Base-by-base conservation (phyloP, 2,888 invertebrate genomes). In the Acleris emargana region DNA sequence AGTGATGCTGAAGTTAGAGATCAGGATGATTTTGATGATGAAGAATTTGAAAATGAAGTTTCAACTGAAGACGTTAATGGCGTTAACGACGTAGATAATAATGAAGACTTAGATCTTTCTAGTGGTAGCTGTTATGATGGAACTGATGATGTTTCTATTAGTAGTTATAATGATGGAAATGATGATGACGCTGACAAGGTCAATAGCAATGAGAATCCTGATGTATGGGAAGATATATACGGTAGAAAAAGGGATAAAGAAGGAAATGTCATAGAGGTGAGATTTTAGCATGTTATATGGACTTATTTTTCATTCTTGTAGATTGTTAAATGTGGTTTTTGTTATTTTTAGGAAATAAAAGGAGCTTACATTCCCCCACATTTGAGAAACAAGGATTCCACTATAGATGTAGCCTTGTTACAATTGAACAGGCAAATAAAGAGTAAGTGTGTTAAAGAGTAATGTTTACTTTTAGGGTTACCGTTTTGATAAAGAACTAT, bases 181-280 rank as follows among this genome's bases (percentile, higher is more conserved):
- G 70, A 68, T 58, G 67, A 68, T 52, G 69, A 74, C 38, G 72
- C 69, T 28, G 70, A 73, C 67, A 67, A 58, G 22, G 69, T 79
- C 55, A 81, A 87, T 67, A 68, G 5, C 20, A 72, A 79, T 70
- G 85, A 78, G 68, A 86, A 86, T 68, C 89, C 87, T 67, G 89
- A 91, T 78, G 78, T 86, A 4, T 96, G 96, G 95, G 97, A 99
- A 92, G 99, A 99, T 89, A 99, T 99, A 81, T 99, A 99, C 87
- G 99, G 99, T 0, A 93, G 98, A 67, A 94, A 96, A 73, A 93
- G 97, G 72, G 96, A 96, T 79, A 95, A 95, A 76, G 93, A 96
- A 73, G 99, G 99, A 3, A 95, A 96, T 80, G 82, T 98, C 71
- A 88, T 98, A 52, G 89, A 93, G 76, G 95, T 95, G 84, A 80